These are phyloP conservation scores for Chromis chromis DNA, from an alignment of 2,797 vertebrate species.

Conservation along the genomic window DNA sequence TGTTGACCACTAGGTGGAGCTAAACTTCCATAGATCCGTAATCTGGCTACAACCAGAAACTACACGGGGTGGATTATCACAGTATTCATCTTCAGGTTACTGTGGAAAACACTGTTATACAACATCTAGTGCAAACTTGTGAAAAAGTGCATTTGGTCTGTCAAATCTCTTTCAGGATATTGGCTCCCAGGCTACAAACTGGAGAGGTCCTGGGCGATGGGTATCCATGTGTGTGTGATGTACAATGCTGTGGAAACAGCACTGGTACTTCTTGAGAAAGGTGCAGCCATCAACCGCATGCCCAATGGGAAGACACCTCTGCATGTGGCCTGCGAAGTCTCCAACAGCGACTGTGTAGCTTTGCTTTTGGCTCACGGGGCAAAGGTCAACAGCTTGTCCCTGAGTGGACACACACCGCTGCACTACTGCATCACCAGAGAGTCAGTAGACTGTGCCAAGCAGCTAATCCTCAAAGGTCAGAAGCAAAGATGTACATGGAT, in stretches of 20 bases:
- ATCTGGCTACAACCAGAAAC: not conserved
- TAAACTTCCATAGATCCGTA: constrained; percentile 24
- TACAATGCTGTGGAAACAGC: constrained; percentile 91
- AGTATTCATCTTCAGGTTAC: not conserved
- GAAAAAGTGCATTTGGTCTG: not conserved
- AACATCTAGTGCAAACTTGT: not conserved
- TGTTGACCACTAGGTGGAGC: constrained; percentile 63
- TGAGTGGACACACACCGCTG: constrained; percentile 91
- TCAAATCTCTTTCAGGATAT: constrained; percentile 84
- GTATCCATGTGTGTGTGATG: constrained; percentile 92
- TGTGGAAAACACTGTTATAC: not conserved
- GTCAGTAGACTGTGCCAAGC: constrained; percentile 91
- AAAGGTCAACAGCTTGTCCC: constrained; percentile 88
- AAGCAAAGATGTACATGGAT: not conserved
- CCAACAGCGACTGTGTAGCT: constrained; percentile 87
- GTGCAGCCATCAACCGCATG: constrained; percentile 90
- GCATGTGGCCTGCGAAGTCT: constrained; percentile 91
- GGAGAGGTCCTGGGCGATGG: constrained; percentile 95
- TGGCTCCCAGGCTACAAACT: constrained; percentile 96
- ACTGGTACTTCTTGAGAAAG: constrained; percentile 87
- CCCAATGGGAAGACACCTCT: constrained; percentile 97
- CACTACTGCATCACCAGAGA: constrained; percentile 90
- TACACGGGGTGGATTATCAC: not conserved
- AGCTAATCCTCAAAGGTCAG: constrained; percentile 91
- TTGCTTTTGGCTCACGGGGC: constrained; percentile 89